Base-by-base conservation (phyloP, 2,888 invertebrate species). In the Drosophila rellima region DNA sequence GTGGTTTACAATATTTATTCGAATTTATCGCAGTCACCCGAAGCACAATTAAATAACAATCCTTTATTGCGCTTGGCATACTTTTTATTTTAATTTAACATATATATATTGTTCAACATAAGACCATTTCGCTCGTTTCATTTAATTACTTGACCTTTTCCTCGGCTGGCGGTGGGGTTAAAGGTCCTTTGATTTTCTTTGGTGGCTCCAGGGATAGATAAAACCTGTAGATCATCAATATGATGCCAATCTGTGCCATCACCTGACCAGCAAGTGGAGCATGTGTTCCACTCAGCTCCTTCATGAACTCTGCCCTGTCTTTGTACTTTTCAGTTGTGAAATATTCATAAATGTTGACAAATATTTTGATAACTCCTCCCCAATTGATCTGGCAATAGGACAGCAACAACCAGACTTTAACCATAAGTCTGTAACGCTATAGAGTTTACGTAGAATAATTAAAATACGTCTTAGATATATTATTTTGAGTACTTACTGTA, bases 1-100 rank as follows among this genome's bases (percentile, higher is more conserved):
- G 63, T 78, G 5, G 63, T 83, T 3, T 86, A 73, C 29, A 57
- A 15, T n/a, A 78, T 88, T 26, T 88, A 86, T 44, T 5, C 20
- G 2, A 67, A 72, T n/a, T 18, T 88, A 2, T 8, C 23, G 1
- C 15, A 45, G 0, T 23, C 33, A 5, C 3, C 39, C 2, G 11
- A 15, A 0, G 50, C 6, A 3, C 15, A 31, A 0, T n/a, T 6
- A 7, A 39, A 10, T 0, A n/a, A 8, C 3, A 18, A 52, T 23
- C 17, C 31, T 0, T 35, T 67, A 29, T 11, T 56, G 31, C 13
- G 29, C 10, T 55, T 68, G 11, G 33, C 54, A 35, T 33, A 40
- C 13, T 44, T 52, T 50, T 26, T 74, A 69, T 64, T 64, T 47
- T 69, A 59, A 64, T 37, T 26, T 7, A 7, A 26, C 7, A 44